Conservation (phyloP, 2,797 vertebrate species). For the Epinephelus coioides region DNA sequence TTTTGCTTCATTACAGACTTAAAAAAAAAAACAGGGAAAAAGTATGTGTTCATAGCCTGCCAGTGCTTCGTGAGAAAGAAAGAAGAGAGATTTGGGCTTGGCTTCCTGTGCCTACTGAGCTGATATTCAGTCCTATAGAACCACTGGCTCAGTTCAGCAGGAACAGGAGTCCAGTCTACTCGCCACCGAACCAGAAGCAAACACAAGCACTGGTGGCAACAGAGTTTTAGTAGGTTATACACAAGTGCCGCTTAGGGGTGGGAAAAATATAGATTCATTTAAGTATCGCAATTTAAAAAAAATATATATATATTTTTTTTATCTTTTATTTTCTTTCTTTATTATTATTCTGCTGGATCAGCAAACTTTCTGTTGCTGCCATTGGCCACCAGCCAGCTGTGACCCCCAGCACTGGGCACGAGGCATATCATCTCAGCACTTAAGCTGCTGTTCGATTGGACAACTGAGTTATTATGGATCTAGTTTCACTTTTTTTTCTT, state of each 20-base stretch:
- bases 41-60: background rate
- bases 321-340: too few species aligned
- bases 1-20: constrained; percentile 42
- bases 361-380: too few species aligned
- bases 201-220: background rate
- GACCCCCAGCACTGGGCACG: too few species aligned
- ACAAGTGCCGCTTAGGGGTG: background rate
- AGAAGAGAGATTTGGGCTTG: constrained; percentile 64
- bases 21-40: background rate
- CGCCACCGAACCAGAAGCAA: constrained; percentile 47
- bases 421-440: too few species aligned
- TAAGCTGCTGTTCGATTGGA: too few species aligned
- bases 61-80: constrained; percentile 33
- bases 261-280: too few species aligned
- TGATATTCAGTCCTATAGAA: constrained; percentile 98
- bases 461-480: too few species aligned
- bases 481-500: too few species aligned
- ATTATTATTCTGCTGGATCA: too few species aligned
- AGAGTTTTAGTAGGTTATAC: background rate
- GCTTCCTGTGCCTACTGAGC: constrained; percentile 99
- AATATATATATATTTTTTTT: too few species aligned
- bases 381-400: too few species aligned
- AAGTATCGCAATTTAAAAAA: too few species aligned
- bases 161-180: constrained; percentile 98
- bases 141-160: constrained; percentile 99